Evolutionary conservation across 1,140 invertebrate genomes (phyloP).

Genomic region (Saccostrea cuccullata): DNA sequence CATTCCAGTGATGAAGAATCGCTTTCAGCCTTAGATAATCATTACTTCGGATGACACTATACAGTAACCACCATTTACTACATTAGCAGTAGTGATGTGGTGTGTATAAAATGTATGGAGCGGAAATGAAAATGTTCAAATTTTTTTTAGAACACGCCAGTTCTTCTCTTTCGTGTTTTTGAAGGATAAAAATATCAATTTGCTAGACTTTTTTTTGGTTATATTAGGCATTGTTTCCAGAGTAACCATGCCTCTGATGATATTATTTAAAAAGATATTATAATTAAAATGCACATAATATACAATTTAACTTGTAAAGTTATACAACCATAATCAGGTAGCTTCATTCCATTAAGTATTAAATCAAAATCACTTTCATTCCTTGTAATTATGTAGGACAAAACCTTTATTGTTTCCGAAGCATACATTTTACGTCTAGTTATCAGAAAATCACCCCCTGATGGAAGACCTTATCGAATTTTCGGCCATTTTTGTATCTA

Average conservation of each 20-base stretch:
- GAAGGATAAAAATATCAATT: too few relatives aligned
- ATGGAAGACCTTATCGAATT: conserved; percentile 21
- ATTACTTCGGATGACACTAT: background rate
- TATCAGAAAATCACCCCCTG: background rate
- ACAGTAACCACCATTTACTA: background rate
- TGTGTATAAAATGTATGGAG: background rate
- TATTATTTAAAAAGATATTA: too few relatives aligned
- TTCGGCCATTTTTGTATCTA: conserved; percentile 6
- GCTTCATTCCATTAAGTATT: background rate
- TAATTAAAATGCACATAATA: background rate
- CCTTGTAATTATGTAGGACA: background rate
- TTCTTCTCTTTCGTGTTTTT: background rate
- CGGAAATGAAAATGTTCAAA: background rate
- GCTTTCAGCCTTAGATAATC: background rate
- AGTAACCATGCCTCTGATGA: too few relatives aligned
- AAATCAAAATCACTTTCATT: background rate
- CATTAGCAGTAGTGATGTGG: background rate
- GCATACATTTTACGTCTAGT: background rate
- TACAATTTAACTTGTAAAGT: background rate
- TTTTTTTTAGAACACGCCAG: background rate
- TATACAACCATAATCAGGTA: background rate
- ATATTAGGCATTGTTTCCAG: too few relatives aligned
- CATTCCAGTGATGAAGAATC: background rate
- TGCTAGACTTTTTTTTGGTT: too few relatives aligned
- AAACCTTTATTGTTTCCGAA: background rate